A percentile compares a stretch with the other conserved stretches of the same genome.
Conservation (phyloP, 35 echinoderm and acorn worm species). For the Apostichopus parvimensis region DNA sequence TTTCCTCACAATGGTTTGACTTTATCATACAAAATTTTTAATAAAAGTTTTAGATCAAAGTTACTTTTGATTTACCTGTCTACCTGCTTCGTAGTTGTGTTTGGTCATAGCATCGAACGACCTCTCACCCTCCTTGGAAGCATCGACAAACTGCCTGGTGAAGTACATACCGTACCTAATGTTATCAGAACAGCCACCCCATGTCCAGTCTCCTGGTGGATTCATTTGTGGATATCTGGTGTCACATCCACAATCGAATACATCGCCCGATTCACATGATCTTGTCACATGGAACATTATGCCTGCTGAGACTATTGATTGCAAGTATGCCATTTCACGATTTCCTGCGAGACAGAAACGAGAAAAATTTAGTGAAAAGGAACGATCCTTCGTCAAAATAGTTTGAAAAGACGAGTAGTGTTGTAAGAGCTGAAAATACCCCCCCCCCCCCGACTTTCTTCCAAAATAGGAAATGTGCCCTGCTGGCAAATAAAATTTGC, state of each 20-base stretch:
- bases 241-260: slow-evolving; percentile 93
- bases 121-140: slow-evolving; percentile 67
- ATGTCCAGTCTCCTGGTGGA: slow-evolving; percentile 65
- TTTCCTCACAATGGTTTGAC: no score
- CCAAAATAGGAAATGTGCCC: no score
- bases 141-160: slow-evolving; percentile 80
- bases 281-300: slow-evolving; percentile 94
- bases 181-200: slow-evolving; percentile 97
- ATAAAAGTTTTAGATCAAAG: no score
- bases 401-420: no score
- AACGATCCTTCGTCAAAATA: no score
- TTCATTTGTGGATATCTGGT: slow-evolving; percentile 50
- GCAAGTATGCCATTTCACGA: slow-evolving; percentile 88
- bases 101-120: slow-evolving; percentile 75
- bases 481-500: no score
- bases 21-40: no score
- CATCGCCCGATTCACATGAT: slow-evolving; percentile 80
- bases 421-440: background rate
- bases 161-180: slow-evolving; percentile 90
- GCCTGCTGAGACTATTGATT: slow-evolving; percentile 85
- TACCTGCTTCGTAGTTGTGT: slow-evolving; percentile 96
- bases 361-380: no score
- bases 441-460: no score
- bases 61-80: slow-evolving; percentile 58
- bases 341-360: slow-evolving; percentile 60